Percentiles rank a stretch among this genome's conserved stretches.
phyloP scores from a whole-genome alignment of 2,797 vertebrate genomes.

The Cheirogaleus major region DNA sequence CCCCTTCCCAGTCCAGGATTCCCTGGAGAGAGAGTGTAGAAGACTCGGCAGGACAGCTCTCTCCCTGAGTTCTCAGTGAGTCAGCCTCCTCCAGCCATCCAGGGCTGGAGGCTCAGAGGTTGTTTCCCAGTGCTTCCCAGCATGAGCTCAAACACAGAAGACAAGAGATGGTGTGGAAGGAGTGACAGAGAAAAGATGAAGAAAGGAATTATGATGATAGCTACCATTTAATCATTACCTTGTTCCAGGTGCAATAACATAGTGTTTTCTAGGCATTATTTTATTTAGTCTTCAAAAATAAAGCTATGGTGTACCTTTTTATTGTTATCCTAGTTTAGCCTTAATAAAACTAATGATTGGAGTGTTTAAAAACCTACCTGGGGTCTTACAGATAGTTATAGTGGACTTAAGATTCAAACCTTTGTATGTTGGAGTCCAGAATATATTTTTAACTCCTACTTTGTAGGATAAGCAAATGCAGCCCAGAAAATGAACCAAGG shows the following conservation, averaged over 20 bases:
- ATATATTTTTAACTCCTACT: background rate
- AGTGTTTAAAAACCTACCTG: background rate
- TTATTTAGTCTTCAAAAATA: background rate
- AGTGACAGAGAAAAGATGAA: background rate
- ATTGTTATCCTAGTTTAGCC: background rate
- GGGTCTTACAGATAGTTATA: background rate
- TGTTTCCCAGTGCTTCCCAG: background rate
- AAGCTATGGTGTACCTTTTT: background rate
- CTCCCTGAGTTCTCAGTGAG: background rate
- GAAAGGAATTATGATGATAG: background rate
- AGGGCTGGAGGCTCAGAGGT: background rate
- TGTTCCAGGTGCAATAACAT: background rate
- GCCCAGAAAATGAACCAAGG: background rate
- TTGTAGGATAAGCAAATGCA: background rate
- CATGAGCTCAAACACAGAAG: background rate
- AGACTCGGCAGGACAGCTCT: background rate
- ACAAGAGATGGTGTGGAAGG: background rate
- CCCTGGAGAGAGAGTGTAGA: background rate
- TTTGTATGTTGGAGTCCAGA: background rate
- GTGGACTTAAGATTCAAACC: background rate
- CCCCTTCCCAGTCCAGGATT: background rate
- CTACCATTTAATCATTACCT: background rate
- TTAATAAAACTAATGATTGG: background rate
- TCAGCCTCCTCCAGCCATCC: background rate
- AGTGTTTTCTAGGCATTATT: background rate